Evolutionary conservation across 2,113 vertebrate species (phyloP), one percentile per base, ranked within the genome.

Genomic region (Leucopternis melanops): DNA sequence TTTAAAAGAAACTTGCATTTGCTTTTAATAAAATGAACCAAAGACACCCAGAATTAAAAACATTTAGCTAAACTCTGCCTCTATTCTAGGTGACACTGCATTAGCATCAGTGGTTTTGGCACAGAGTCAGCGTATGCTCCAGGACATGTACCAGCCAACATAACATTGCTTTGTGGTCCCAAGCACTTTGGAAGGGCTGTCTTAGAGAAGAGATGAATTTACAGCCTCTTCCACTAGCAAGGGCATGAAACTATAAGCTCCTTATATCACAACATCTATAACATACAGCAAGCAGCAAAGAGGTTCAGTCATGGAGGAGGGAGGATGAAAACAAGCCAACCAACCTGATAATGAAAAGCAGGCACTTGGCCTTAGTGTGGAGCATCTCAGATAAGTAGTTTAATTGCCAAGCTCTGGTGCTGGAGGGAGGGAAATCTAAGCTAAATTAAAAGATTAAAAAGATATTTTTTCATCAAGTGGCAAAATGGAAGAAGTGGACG

Each of bases 381-480:
- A 93, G 81, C 81, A 92, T 88, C 86, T 91, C 88, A 95, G 96
- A 95, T 96, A 97, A 97, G 86, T 96, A 95, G 91, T 95, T 96
- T 97, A 97, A 97, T 97, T 97, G 95, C 94, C 94, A 96, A 83
- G 61, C 38, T 63, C 61, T 94, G 50, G 87, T 94, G 84, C 93
- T 85, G 78, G 84, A 96, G 81, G 92, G 90, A 95, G 90, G 95
- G 90, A 94, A 96, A 97, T 97, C 95, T 95, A 94, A 96, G 90
- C 90, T 96, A 97, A 97, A 97, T 97, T 96, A 97, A 97, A 97
- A 97, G 96, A 97, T 95, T 97, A 94, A 92, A 97, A 96, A 94
- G 95, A 97, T 96, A 96, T 96, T 96, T 97, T 96, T 96, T 95
- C 94, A 96, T 96, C 95, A 90, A 97, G 94, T 94, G 90, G 78